Percentiles rank a stretch among this genome's conserved stretches.
Conservation (phyloP, 2,888 invertebrate genomes). For the Parnassius glacialis region DNA sequence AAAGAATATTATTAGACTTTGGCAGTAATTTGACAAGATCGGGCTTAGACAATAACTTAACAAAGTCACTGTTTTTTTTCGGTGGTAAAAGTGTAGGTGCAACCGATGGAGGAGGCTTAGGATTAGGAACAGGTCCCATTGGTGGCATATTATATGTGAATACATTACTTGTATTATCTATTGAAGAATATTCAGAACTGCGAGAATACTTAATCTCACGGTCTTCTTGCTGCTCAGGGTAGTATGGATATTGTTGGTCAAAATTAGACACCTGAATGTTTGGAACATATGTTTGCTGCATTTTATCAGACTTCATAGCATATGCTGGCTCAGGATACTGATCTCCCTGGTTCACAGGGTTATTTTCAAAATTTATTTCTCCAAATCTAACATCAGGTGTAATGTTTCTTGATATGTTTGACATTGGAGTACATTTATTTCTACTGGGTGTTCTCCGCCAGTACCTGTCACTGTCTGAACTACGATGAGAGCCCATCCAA, state of each 20-base stretch:
- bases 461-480: conserved; percentile 62
- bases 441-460: conserved; percentile 69
- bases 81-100: conserved; percentile 39
- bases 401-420: conserved; percentile 56
- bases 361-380: conserved; percentile 60
- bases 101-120: conserved; percentile 48
- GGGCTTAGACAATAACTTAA: conserved; percentile 62
- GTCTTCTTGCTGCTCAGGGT: conserved; percentile 64
- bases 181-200: conserved; percentile 64
- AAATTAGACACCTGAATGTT: conserved; percentile 50
- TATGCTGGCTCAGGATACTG: conserved; percentile 50
- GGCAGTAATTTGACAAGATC: conserved; percentile 61
- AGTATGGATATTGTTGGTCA: conserved; percentile 61
- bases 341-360: conserved; percentile 38
- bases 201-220: conserved; percentile 70
- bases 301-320: conserved; percentile 60
- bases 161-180: conserved; percentile 51
- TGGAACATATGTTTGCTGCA: conserved; percentile 50
- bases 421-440: conserved; percentile 51
- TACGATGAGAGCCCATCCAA: conserved; percentile 56
- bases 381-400: conserved; percentile 55
- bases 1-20: conserved; percentile 63
- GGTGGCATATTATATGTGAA: conserved; percentile 55
- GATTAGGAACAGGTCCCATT: conserved; percentile 39
- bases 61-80: conserved; percentile 53